Evolutionary conservation across 2,797 vertebrate species (phyloP).

Genomic region (Nasua narica): DNA sequence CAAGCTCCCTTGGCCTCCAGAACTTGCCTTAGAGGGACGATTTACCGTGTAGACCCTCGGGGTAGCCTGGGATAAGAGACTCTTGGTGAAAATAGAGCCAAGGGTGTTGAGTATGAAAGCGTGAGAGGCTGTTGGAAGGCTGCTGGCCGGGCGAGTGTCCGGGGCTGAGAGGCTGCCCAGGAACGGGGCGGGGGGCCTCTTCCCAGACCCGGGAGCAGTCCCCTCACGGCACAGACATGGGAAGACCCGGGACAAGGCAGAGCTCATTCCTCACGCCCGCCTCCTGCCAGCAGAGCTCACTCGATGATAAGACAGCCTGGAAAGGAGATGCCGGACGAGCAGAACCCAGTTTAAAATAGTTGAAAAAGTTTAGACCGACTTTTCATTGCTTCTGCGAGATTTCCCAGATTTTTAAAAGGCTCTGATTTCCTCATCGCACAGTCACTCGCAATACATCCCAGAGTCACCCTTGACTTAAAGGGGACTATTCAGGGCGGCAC

Average conservation of each 20-base stretch:
- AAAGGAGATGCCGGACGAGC: background rate
- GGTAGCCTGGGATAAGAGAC: background rate
- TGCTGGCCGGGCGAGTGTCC: background rate
- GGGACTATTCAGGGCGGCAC: background rate
- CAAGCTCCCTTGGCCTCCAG: background rate
- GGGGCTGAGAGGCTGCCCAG: background rate
- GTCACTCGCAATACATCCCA: background rate
- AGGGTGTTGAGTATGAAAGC: background rate
- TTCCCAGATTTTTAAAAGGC: background rate
- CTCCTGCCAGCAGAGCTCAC: background rate
- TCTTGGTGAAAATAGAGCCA: background rate
- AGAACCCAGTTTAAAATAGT: background rate
- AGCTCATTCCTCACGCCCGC: background rate
- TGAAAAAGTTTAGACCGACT: background rate
- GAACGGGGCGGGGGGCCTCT: background rate
- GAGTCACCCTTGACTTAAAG: background rate
- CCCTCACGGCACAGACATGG: background rate
- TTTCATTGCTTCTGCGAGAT: background rate
- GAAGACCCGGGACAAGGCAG: background rate
- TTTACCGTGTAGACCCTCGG: background rate
- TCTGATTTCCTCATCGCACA: background rate
- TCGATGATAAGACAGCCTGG: background rate
- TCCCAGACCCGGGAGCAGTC: background rate
- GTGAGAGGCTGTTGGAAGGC: background rate
- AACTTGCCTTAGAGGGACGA: background rate